Conservation (phyloP, 2,888 invertebrate species). For the Andrena dorsata region DNA sequence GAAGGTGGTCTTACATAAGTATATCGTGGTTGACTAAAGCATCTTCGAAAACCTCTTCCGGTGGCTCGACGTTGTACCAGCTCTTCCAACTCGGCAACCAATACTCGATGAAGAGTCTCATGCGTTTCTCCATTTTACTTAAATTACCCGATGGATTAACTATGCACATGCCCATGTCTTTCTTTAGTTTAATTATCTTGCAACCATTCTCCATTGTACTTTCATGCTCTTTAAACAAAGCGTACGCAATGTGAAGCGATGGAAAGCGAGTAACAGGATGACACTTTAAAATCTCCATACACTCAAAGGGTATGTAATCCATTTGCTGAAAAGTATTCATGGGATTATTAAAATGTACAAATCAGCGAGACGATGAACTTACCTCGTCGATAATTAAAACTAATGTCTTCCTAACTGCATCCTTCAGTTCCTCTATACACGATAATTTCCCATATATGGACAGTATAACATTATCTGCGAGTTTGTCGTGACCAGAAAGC, state of each 20-base stretch:
- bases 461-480: constrained; percentile 78
- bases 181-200: constrained; percentile 85
- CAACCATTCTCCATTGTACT: constrained; percentile 87
- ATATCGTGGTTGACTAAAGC: constrained; percentile 88
- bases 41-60: constrained; percentile 86
- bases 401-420: constrained; percentile 87
- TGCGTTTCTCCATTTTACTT: constrained; percentile 88
- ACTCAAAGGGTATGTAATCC: constrained; percentile 93
- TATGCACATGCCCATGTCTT: constrained; percentile 86
- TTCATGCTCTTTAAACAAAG: constrained; percentile 88
- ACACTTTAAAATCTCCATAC: constrained; percentile 88
- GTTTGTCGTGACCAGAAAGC: constrained; percentile 79
- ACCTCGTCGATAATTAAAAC: constrained; percentile 89
- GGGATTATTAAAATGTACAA: constrained; percentile 15
- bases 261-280: constrained; percentile 91
- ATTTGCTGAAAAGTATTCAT: constrained; percentile 86
- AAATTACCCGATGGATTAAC: constrained; percentile 89
- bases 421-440: constrained; percentile 79
- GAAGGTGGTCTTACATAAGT: constrained; percentile 87
- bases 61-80: constrained; percentile 86
- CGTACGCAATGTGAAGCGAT: constrained; percentile 89
- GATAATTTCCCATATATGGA: constrained; percentile 77
- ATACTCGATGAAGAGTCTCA: constrained; percentile 87
- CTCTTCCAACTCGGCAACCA: constrained; percentile 88
- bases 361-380: constrained; percentile 40